Percentiles rank a stretch among this genome's conserved stretches.
Conservation (phyloP, 37 sponge, comb jelly and placozoan genomes). For the Hexactinellida sp. region DNA sequence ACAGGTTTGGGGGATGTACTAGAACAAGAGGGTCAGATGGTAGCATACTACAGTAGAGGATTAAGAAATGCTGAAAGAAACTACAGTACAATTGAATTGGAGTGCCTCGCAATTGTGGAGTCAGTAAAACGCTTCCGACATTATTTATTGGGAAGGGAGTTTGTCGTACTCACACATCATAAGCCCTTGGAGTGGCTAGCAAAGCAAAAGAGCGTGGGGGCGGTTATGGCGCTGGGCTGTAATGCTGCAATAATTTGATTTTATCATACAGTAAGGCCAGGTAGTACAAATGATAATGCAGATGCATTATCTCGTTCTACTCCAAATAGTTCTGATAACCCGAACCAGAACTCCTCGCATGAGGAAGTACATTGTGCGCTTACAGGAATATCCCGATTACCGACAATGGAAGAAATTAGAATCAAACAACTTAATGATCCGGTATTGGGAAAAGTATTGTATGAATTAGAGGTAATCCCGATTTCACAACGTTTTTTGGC, state of each 20-base stretch:
- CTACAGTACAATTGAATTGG: not conserved
- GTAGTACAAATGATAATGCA: constrained; percentile 30
- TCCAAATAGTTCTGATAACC: not conserved
- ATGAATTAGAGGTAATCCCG: not conserved
- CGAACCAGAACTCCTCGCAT: not conserved
- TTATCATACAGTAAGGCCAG: constrained; percentile 26
- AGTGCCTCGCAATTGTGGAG: not conserved
- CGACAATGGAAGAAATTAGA: not conserved
- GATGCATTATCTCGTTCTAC: constrained; percentile 28
- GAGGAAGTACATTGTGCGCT: not conserved
- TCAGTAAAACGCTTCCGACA: constrained; percentile 6
- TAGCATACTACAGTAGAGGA: not conserved
- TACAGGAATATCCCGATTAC: not conserved
- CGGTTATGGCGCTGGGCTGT: constrained; percentile 34
- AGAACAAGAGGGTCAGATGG: not conserved
- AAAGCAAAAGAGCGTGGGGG: constrained; percentile 22
- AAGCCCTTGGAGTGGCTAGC: not conserved
- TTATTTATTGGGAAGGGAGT: not conserved
- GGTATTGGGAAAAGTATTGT: not conserved
- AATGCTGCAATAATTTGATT: constrained; percentile 27
- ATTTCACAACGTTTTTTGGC: not conserved
- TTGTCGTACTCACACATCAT: not conserved
- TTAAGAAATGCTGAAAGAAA: not conserved
- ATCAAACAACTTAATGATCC: not conserved
- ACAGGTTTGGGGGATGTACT: constrained; percentile 19